Evolutionary conservation across 2,797 vertebrate species (phyloP).

Genomic region (Onychomys arenicola): DNA sequence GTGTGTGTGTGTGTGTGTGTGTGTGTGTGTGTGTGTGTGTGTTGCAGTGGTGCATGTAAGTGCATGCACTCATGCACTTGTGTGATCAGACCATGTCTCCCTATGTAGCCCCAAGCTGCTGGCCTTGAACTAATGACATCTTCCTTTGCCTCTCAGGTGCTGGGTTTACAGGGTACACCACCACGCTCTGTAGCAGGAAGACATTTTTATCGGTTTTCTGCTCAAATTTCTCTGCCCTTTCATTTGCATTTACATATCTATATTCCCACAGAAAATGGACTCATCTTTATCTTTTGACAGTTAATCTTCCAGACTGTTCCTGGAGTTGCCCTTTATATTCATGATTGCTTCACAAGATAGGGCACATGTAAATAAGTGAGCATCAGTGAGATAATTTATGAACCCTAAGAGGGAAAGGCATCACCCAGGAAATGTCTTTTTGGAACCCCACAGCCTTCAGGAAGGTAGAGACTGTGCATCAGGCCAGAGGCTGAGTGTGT

Average conservation of each 20-base stretch:
- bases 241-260: not conserved
- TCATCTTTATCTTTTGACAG: conserved; percentile 62
- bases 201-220: not conserved
- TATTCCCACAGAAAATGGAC: conserved; percentile 35
- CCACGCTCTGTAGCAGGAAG: not conserved
- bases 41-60: not conserved
- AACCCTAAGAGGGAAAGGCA: conserved; percentile 1
- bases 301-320: conserved; percentile 32
- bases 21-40: not conserved
- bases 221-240: conserved; percentile 28
- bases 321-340: conserved; percentile 32
- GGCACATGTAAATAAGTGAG: not conserved
- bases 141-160: not conserved
- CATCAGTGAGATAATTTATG: conserved; percentile 49
- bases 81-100: not conserved
- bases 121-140: not conserved
- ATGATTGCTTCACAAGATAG: conserved; percentile 34
- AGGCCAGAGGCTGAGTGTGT: not conserved
- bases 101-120: not conserved
- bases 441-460: conserved; percentile 6
- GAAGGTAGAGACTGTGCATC: not conserved
- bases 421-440: conserved; percentile 43
- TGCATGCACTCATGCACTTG: not conserved
- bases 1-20: not conserved
- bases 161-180: not conserved